Conservation (phyloP, 2,797 vertebrate species). For the Todus mexicanus region DNA sequence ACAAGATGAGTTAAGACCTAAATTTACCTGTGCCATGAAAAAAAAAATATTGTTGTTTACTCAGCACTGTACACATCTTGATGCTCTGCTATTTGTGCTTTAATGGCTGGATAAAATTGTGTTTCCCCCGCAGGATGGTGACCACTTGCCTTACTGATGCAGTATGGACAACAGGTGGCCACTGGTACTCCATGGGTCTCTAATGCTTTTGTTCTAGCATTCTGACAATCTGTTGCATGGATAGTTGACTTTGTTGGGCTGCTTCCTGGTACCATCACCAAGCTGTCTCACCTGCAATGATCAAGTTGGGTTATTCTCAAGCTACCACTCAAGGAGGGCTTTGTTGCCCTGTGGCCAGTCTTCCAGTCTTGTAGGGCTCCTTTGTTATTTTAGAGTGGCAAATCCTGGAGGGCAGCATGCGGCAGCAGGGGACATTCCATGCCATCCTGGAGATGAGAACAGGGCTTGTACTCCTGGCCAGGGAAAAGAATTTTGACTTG, state of each 20-base stretch:
- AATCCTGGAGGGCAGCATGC: neutral
- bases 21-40: neutral
- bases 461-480: neutral
- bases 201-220: neutral
- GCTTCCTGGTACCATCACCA: neutral
- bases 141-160: neutral
- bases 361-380: neutral
- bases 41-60: neutral
- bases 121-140: neutral
- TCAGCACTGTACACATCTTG: neutral
- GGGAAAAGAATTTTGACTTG: neutral
- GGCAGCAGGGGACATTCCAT: neutral
- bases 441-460: neutral
- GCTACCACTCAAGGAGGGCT: neutral
- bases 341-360: neutral
- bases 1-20: neutral
- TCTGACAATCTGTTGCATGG: neutral
- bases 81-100: neutral
- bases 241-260: neutral
- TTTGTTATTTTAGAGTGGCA: neutral
- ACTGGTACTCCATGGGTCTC: neutral
- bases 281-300: neutral
- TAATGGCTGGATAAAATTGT: neutral
- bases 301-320: neutral
- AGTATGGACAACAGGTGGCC: neutral